phyloP scores from a whole-genome alignment of 2,113 vertebrate species.

The Terrapene triunguis region DNA sequence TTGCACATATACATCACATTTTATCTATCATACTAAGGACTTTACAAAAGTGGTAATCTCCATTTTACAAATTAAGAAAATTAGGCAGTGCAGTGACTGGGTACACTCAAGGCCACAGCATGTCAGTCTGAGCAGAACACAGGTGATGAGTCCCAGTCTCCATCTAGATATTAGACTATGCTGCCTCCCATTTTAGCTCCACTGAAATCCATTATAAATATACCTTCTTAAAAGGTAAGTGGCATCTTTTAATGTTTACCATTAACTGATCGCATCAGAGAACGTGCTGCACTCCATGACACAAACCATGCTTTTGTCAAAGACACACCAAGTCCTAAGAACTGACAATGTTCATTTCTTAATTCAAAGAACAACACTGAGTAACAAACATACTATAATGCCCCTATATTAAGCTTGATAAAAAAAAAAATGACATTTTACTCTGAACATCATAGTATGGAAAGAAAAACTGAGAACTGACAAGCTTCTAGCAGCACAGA shows the following conservation, averaged over 20 bases:
- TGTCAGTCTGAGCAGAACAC: neutral
- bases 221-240: neutral
- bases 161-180: neutral
- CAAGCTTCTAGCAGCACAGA: neutral
- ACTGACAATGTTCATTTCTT: neutral
- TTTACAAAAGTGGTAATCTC: neutral
- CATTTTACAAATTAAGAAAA: no score
- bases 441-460: accelerated
- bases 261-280: neutral
- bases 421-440: neutral
- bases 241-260: neutral
- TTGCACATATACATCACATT: neutral
- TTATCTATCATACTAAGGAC: neutral
- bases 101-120: neutral
- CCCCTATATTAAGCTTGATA: neutral
- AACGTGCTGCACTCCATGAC: neutral
- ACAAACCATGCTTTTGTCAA: neutral
- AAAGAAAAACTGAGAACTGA: neutral
- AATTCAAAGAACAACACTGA: neutral
- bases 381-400: neutral
- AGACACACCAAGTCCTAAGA: neutral
- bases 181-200: neutral
- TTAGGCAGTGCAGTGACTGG: neutral
- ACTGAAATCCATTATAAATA: neutral
- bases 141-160: neutral